Percentiles rank a stretch among this genome's conserved stretches.
phyloP scores from a whole-genome alignment of 2,888 invertebrate genomes.

The Stenurella melanura region DNA sequence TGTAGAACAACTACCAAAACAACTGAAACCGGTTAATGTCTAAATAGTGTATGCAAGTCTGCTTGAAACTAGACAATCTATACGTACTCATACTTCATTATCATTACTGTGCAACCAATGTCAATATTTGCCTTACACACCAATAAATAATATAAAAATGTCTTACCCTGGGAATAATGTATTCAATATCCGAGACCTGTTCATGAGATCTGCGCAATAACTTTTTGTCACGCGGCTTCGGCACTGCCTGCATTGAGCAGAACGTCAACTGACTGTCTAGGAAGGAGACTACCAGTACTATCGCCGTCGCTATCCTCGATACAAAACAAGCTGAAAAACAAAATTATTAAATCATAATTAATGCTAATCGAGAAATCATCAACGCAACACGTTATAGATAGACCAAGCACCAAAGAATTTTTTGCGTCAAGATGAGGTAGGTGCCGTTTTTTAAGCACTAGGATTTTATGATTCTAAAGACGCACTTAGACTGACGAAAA shows the following conservation, averaged over 20 bases:
- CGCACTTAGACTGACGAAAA: too few relatives aligned
- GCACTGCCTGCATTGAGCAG: slow-evolving; percentile 72
- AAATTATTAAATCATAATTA: slow-evolving; percentile 52
- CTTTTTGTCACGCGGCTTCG: slow-evolving; percentile 61
- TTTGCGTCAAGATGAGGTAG: too few relatives aligned
- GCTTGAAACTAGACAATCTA: background rate
- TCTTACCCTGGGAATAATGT: slow-evolving; percentile 75
- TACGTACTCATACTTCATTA: background rate
- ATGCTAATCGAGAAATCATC: slow-evolving; percentile 39
- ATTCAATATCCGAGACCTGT: slow-evolving; percentile 75
- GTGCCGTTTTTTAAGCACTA: too few relatives aligned
- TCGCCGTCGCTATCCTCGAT: slow-evolving; percentile 72
- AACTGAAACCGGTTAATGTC: slow-evolving; percentile 34
- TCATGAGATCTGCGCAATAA: slow-evolving; percentile 69
- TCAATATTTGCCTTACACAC: background rate
- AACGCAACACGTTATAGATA: slow-evolving; percentile 12
- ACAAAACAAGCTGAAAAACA: slow-evolving; percentile 73
- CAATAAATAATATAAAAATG: background rate
- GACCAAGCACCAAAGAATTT: too few relatives aligned
- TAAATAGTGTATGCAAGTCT: background rate
- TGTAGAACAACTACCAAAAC: slow-evolving; percentile 29
- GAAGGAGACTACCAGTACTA: slow-evolving; percentile 73
- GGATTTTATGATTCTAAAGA: too few relatives aligned
- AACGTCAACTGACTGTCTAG: slow-evolving; percentile 74
- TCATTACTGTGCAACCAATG: background rate